phyloP scores from a whole-genome alignment of 2,888 invertebrate genomes.

The Tupiocoris notatus region DNA sequence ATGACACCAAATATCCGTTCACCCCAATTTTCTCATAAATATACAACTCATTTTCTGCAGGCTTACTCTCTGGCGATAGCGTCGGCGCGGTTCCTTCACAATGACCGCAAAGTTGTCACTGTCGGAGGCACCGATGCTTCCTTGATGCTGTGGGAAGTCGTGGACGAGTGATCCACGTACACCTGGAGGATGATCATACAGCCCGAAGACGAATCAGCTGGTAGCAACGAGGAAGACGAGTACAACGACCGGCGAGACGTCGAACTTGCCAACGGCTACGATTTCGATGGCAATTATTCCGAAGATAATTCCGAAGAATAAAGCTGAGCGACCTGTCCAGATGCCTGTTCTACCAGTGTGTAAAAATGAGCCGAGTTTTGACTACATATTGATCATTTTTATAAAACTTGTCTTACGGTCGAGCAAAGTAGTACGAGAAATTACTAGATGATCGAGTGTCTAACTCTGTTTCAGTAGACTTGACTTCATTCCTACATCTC shows the following conservation, averaged over 20 bases:
- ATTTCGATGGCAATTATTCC: constrained; percentile 1
- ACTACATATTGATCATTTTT: too few species aligned
- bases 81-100: constrained; percentile 77
- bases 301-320: constrained; percentile 19
- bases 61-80: constrained; percentile 81
- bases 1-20: too few species aligned
- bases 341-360: too few species aligned
- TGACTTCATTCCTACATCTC: too few species aligned
- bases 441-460: too few species aligned
- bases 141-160: constrained; percentile 86
- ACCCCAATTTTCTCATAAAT: too few species aligned
- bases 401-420: too few species aligned
- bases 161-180: constrained; percentile 64
- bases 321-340: too few species aligned
- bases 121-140: constrained; percentile 86
- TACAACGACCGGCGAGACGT: not conserved
- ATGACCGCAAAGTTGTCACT: constrained; percentile 80
- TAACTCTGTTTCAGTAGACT: too few species aligned
- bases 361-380: too few species aligned
- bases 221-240: not conserved
- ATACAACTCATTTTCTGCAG: too few species aligned
- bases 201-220: constrained; percentile 26
- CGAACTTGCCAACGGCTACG: not conserved
- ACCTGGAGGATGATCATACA: constrained; percentile 38
- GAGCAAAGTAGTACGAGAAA: too few species aligned